Evolutionary conservation across 2,888 invertebrate species (phyloP).

Genomic region (Griposia aprilina): DNA sequence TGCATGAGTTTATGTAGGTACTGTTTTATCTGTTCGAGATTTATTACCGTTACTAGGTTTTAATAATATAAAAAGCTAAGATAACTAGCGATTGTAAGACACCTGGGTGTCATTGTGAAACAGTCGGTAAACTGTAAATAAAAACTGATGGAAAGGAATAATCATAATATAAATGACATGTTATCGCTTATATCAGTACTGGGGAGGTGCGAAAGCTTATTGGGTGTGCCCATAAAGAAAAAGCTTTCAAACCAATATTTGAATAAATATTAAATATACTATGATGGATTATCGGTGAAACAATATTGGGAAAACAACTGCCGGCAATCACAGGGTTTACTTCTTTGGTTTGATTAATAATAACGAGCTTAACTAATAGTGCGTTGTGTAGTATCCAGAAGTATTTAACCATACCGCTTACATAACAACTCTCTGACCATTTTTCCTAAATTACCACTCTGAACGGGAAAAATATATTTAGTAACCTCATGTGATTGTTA

Average conservation of each 20-base stretch:
- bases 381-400: background rate
- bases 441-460: background rate
- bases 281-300: background rate
- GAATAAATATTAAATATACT: background rate
- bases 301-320: background rate
- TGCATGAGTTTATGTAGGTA: slow-evolving; percentile 8
- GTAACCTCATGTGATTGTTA: background rate
- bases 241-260: slow-evolving; percentile 17
- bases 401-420: background rate
- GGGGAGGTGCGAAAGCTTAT: background rate
- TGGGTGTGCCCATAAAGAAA: background rate
- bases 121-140: background rate
- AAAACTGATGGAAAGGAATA: background rate
- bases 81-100: background rate
- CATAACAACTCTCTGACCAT: background rate
- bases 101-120: background rate
- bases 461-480: background rate
- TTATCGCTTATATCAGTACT: background rate
- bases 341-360: background rate
- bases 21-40: slow-evolving; percentile 18
- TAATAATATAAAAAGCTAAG: background rate
- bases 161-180: background rate
- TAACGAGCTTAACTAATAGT: background rate
- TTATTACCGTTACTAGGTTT: background rate
- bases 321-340: background rate